Percentiles rank a stretch among this genome's conserved stretches.
These are phyloP conservation scores for Acrossocheilus fasciatus DNA, from an alignment of 2,797 vertebrate genomes.

Conservation along the genomic window DNA sequence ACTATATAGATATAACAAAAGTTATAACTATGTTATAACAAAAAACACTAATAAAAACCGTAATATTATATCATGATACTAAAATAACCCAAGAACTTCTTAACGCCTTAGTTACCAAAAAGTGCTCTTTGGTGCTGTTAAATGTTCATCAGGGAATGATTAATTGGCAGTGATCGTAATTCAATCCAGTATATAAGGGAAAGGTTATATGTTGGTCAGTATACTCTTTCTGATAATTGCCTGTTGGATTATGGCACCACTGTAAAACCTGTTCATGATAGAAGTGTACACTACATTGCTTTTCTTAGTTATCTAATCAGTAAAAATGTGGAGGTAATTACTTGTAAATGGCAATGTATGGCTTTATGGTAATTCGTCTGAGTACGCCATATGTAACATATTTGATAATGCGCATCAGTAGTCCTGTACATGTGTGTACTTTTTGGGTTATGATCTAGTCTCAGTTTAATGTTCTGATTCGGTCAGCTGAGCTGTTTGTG, in stretches of 20 bases:
- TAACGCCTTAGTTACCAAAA: not conserved
- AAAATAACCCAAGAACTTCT: not conserved
- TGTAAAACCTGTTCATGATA: not conserved
- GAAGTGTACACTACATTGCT: not conserved
- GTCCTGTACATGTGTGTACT: not conserved
- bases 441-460: not conserved
- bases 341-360: not conserved
- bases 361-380: not conserved
- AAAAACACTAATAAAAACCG: too few relatives aligned
- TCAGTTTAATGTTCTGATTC: not conserved
- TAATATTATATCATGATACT: not conserved
- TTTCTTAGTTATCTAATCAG: conserved; percentile 16
- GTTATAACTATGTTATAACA: too few relatives aligned
- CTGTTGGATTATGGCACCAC: not conserved
- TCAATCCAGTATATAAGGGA: not conserved
- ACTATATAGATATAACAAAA: not conserved
- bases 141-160: not conserved
- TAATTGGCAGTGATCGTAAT: not conserved
- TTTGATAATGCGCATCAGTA: not conserved
- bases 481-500: not conserved
- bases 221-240: not conserved
- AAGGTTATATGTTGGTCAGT: not conserved
- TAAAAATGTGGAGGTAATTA: not conserved
- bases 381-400: not conserved
- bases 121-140: not conserved